phyloP scores from a whole-genome alignment of 2,888 invertebrate genomes.

The Pyrrhia umbra region DNA sequence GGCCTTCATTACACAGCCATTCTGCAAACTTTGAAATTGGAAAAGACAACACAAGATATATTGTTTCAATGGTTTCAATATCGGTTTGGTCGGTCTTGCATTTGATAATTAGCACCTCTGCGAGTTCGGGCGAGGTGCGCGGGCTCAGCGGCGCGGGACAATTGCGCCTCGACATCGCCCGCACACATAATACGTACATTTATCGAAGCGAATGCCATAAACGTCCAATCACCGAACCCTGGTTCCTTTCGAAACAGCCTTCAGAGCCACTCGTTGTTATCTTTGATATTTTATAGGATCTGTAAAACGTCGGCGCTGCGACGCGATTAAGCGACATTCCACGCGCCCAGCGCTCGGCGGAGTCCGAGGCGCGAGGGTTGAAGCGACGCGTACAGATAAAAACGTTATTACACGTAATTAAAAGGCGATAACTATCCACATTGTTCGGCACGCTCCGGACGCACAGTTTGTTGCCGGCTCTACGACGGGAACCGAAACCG shows the following conservation, averaged over 20 bases:
- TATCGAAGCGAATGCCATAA: conserved; percentile 86
- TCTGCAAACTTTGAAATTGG: conserved; percentile 89
- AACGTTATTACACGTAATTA: conserved; percentile 85
- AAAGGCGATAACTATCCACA: conserved; percentile 82
- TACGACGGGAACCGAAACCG: conserved; percentile 79
- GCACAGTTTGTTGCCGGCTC: conserved; percentile 76
- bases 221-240: conserved; percentile 83
- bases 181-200: conserved; percentile 81
- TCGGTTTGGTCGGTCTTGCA: conserved; percentile 87
- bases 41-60: conserved; percentile 87
- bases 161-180: conserved; percentile 73
- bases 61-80: conserved; percentile 90
- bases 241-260: conserved; percentile 79
- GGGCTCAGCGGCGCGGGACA: conserved; percentile 68
- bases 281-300: conserved; percentile 90
- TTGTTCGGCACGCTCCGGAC: conserved; percentile 77
- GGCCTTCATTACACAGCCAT: conserved; percentile 89
- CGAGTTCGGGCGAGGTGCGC: conserved; percentile 70
- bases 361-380: conserved; percentile 65
- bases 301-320: conserved; percentile 88
- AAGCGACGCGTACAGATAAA: conserved; percentile 78
- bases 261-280: conserved; percentile 87
- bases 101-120: conserved; percentile 89
- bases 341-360: conserved; percentile 69
- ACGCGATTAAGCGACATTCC: conserved; percentile 88